Evolutionary conservation across 2,113 vertebrate genomes (phyloP).

Genomic region (Spheniscus mendiculus): DNA sequence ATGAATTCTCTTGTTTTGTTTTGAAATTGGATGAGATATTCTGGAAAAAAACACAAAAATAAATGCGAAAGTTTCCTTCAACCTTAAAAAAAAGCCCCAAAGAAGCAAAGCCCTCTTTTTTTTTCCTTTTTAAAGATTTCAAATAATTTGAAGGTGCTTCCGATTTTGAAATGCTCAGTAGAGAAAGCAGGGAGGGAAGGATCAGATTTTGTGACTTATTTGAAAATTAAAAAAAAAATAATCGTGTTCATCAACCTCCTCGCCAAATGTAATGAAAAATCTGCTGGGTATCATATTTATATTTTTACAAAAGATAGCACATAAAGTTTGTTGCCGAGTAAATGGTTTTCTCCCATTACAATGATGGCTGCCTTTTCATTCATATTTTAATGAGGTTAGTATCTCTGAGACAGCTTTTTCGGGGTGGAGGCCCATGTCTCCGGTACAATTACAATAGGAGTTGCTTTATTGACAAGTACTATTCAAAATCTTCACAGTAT

Average conservation of each 20-base stretch:
- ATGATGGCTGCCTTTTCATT: conserved; percentile 84
- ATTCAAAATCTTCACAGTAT: conserved; percentile 85
- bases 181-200: not conserved
- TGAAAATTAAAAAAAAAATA: not conserved
- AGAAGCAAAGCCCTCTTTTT: not conserved
- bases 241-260: not conserved
- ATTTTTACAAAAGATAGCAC: conserved; percentile 12
- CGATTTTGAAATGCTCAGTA: not conserved
- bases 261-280: not conserved
- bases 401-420: conserved; percentile 88
- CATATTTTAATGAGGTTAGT: conserved; percentile 91
- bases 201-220: not conserved
- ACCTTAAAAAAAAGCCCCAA: not conserved
- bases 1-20: conserved; percentile 52
- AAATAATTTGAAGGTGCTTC: not conserved
- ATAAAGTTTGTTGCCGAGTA: conserved; percentile 63
- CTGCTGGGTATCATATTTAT: not conserved
- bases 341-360: conserved; percentile 68
- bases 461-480: conserved; percentile 89
- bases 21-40: conserved; percentile 43
- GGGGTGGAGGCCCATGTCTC: conserved; percentile 71
- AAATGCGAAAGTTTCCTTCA: not conserved
- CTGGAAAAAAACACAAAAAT: not conserved
- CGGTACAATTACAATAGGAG: conserved; percentile 80
- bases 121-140: not conserved